These are phyloP conservation scores for Melinaea menophilus DNA, from an alignment of 2,888 invertebrate genomes.

Conservation along the genomic window DNA sequence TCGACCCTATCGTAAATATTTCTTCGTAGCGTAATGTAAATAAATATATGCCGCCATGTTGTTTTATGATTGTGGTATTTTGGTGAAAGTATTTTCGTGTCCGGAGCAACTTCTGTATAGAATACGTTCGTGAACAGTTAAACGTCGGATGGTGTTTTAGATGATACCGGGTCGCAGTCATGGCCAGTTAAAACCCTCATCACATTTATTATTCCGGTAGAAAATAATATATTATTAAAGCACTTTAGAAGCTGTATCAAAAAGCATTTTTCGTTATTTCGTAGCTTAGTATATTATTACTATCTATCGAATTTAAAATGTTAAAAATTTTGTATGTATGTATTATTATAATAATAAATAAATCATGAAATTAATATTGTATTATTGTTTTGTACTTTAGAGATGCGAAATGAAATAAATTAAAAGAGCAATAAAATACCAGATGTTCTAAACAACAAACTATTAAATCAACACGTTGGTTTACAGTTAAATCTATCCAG, in stretches of 20 bases:
- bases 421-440: too few relatives aligned
- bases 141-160: slow-evolving; percentile 14
- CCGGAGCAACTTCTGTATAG: slow-evolving; percentile 45
- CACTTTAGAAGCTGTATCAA: not conserved
- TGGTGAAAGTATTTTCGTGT: slow-evolving; percentile 58
- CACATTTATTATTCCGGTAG: not conserved
- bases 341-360: too few relatives aligned
- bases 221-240: not conserved
- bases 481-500: too few relatives aligned
- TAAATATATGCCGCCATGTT: slow-evolving; percentile 49
- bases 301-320: too few relatives aligned
- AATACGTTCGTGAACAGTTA: slow-evolving; percentile 46
- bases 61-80: slow-evolving; percentile 58
- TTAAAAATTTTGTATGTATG: too few relatives aligned
- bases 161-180: not conserved
- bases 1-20: slow-evolving; percentile 41
- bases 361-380: too few relatives aligned
- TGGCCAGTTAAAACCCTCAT: not conserved
- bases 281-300: too few relatives aligned
- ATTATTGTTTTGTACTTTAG: too few relatives aligned
- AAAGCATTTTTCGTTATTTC: too few relatives aligned
- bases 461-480: too few relatives aligned
- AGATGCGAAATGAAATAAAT: too few relatives aligned
- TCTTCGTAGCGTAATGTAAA: slow-evolving; percentile 46
- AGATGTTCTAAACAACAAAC: too few relatives aligned